Conservation (phyloP, 1,140 invertebrate genomes). For the Ceratoteleas bidentatus region DNA sequence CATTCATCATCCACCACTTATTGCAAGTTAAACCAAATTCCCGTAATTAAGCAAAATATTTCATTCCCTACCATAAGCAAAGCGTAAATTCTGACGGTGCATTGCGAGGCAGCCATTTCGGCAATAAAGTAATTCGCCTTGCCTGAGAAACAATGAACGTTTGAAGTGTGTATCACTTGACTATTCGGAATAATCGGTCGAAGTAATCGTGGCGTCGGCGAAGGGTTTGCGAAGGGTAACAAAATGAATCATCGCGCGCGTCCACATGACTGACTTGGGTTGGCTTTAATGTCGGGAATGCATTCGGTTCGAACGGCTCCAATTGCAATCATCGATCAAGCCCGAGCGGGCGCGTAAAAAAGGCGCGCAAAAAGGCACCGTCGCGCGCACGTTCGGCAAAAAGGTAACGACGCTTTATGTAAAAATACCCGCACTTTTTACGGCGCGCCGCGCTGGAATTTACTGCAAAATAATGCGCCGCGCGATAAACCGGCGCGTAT, state of each 20-base stretch:
- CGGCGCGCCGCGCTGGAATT: slow-evolving; percentile 31
- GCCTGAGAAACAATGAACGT: slow-evolving; percentile 45
- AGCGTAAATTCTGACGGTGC: not conserved
- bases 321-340: slow-evolving; percentile 57
- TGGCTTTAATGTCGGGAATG: slow-evolving; percentile 71
- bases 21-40: no score
- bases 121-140: slow-evolving; percentile 10
- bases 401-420: slow-evolving; percentile 58
- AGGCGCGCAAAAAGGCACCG: slow-evolving; percentile 42
- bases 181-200: slow-evolving; percentile 43
- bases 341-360: slow-evolving; percentile 37
- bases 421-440: slow-evolving; percentile 64
- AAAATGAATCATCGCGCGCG: slow-evolving; percentile 66
- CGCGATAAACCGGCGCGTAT: slow-evolving; percentile 61
- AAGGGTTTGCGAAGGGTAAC: slow-evolving; percentile 64
- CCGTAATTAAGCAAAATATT: not conserved
- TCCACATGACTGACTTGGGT: slow-evolving; percentile 68
- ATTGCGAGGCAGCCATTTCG: not conserved
- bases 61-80: not conserved
- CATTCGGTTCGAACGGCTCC: slow-evolving; percentile 62
- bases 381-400: slow-evolving; percentile 49
- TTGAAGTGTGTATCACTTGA: slow-evolving; percentile 51
- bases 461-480: slow-evolving; percentile 55
- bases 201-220: slow-evolving; percentile 61
- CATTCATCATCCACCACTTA: no score